Evolutionary conservation across 2,888 invertebrate genomes (phyloP).

Genomic region (Archips crataeganus): DNA sequence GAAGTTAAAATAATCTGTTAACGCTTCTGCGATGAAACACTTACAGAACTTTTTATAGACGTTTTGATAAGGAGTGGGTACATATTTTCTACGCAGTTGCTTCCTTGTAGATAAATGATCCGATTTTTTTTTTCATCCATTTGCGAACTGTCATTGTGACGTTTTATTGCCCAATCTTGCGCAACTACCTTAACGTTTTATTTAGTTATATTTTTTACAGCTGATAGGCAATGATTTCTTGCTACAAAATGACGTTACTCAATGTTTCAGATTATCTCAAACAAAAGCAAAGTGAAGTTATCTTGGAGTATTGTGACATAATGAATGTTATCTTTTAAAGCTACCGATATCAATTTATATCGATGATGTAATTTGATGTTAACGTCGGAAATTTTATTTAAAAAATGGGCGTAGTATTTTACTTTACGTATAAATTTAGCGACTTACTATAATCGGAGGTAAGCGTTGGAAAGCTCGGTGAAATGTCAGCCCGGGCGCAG

Average conservation of each 20-base stretch:
- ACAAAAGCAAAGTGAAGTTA: conserved; percentile 28
- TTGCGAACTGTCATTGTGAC: conserved; percentile 15
- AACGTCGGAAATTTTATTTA: not conserved
- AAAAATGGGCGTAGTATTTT: conserved; percentile 16
- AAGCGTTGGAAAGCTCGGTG: conserved; percentile 69
- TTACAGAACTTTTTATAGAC: conserved; percentile 7
- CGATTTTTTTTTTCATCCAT: not conserved
- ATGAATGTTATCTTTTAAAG: conserved; percentile 26
- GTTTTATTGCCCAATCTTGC: conserved; percentile 23
- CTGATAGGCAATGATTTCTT: conserved; percentile 32
- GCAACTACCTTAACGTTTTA: conserved; percentile 25
- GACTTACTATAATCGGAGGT: conserved; percentile 35
- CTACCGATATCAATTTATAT: conserved; percentile 23
- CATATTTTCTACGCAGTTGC: not conserved
- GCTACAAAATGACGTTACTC: conserved; percentile 22
- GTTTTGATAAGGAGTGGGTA: conserved; percentile 9
- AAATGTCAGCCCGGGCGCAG: conserved; percentile 58
- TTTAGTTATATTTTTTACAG: not conserved
- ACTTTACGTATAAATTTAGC: conserved; percentile 24
- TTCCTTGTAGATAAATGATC: conserved; percentile 14
- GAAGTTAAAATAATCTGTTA: not conserved
- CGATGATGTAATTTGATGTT: conserved; percentile 25
- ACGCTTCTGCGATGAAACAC: not conserved
- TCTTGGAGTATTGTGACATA: conserved; percentile 36
- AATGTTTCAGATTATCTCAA: conserved; percentile 19